Percentiles rank a stretch among this genome's conserved stretches.
Conservation (phyloP, 2,888 invertebrate genomes). For the Drosophila infuscata region DNA sequence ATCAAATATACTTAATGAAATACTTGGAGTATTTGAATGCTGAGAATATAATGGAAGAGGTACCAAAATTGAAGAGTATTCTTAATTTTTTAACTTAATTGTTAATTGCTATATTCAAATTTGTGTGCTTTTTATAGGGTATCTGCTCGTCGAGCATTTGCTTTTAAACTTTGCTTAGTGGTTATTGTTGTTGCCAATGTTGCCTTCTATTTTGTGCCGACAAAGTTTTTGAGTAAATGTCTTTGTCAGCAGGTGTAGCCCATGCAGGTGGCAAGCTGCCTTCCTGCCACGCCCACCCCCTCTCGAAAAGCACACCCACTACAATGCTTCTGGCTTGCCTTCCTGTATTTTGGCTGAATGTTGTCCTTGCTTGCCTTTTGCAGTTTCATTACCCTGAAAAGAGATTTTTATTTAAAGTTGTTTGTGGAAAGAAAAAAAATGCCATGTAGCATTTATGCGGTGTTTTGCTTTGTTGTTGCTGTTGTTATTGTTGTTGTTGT, state of each 20-base stretch:
- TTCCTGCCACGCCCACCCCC: slow-evolving; percentile 1
- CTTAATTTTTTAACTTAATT: not conserved
- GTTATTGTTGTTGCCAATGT: slow-evolving; percentile 40
- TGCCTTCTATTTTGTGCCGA: slow-evolving; percentile 68
- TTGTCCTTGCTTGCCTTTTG: slow-evolving; percentile 61
- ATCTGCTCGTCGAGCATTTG: not conserved
- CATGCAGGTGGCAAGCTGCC: slow-evolving; percentile 47
- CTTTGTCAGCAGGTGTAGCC: slow-evolving; percentile 78
- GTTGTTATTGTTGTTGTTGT: slow-evolving; percentile 23
- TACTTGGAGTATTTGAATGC: no score
- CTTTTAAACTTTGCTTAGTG: not conserved
- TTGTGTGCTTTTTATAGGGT: not conserved
- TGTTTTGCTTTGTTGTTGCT: slow-evolving; percentile 59
- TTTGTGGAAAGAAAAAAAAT: slow-evolving; percentile 55
- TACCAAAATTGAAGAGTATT: not conserved
- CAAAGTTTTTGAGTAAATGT: slow-evolving; percentile 81
- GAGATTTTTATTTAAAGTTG: slow-evolving; percentile 79
- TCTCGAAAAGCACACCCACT: not conserved
- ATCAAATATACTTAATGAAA: no score
- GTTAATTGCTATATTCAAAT: not conserved
- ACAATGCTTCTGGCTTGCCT: slow-evolving; percentile 11
- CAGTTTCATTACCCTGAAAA: slow-evolving; percentile 76
- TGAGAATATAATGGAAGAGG: no score
- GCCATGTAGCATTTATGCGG: slow-evolving; percentile 78
- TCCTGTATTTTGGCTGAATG: slow-evolving; percentile 25